Evolutionary conservation across 2,888 invertebrate species (phyloP).

Genomic region (Gortyna flavago): DNA sequence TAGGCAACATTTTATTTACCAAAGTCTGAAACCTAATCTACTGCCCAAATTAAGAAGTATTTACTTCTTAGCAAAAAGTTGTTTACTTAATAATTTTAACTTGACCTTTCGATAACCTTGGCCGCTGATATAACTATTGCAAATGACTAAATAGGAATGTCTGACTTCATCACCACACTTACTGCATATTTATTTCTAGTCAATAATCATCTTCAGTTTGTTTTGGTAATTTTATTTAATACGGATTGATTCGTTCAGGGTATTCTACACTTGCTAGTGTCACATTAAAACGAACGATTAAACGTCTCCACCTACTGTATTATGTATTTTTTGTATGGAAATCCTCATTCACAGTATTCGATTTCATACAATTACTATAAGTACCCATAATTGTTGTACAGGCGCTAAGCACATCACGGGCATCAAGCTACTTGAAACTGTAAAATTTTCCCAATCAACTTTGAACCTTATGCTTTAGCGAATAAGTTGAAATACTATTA

Average conservation of each 20-base stretch:
- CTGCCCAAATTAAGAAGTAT: conserved; percentile 9
- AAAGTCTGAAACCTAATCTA: background rate
- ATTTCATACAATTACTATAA: background rate
- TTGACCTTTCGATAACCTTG: conserved; percentile 65
- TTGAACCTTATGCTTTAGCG: too few relatives aligned
- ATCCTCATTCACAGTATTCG: background rate
- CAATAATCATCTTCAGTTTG: background rate
- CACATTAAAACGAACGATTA: background rate
- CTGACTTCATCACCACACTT: conserved; percentile 58
- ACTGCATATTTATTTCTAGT: conserved; percentile 51
- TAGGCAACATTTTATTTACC: background rate
- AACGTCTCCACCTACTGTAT: background rate
- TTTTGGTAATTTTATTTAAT: conserved; percentile 18
- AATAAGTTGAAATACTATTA: too few relatives aligned
- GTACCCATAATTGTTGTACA: too few relatives aligned
- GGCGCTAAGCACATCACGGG: too few relatives aligned
- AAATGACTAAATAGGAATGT: conserved; percentile 44
- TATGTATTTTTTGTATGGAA: background rate
- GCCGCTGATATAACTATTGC: conserved; percentile 55
- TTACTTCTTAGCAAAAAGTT: conserved; percentile 14
- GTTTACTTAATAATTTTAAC: conserved; percentile 27
- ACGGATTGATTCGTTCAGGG: conserved; percentile 1
- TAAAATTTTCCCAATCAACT: too few relatives aligned
- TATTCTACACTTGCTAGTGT: conserved; percentile 7
- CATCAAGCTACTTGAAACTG: too few relatives aligned